These are phyloP conservation scores for Cynocephalus volans DNA, from an alignment of 2,113 vertebrate species.

Conservation along the genomic window DNA sequence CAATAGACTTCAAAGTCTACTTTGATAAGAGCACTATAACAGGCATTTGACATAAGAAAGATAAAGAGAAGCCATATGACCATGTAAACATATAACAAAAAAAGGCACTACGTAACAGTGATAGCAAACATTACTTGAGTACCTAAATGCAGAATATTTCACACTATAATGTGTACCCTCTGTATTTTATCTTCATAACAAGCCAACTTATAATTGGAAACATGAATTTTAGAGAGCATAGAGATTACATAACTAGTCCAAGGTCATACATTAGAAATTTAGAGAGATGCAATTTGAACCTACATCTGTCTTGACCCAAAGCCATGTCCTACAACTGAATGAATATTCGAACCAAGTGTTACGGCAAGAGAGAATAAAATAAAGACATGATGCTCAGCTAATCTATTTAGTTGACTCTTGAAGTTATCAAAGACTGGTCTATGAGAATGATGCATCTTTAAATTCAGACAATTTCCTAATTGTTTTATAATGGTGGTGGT, in stretches of 20 bases:
- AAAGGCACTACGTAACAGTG: background rate
- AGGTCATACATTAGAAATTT: background rate
- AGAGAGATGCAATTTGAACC: background rate
- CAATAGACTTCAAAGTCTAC: background rate
- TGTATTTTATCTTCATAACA: conserved; percentile 1
- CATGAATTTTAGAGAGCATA: background rate
- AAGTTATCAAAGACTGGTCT: background rate
- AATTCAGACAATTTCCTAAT: background rate
- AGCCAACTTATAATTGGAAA: conserved; percentile 1
- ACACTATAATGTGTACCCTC: background rate
- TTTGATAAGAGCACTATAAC: background rate
- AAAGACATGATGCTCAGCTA: background rate
- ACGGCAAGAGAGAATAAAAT: background rate
- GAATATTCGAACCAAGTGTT: background rate
- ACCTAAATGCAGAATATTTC: background rate
- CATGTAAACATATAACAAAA: background rate
- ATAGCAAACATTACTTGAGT: background rate
- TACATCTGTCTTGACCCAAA: background rate
- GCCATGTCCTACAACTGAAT: background rate
- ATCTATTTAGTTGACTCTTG: background rate
- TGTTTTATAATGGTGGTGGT: background rate
- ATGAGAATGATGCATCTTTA: background rate
- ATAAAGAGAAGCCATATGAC: background rate
- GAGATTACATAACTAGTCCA: background rate
- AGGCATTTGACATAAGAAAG: background rate